Conservation (phyloP, 2,797 vertebrate species). For the Halcyon smyrnensis region DNA sequence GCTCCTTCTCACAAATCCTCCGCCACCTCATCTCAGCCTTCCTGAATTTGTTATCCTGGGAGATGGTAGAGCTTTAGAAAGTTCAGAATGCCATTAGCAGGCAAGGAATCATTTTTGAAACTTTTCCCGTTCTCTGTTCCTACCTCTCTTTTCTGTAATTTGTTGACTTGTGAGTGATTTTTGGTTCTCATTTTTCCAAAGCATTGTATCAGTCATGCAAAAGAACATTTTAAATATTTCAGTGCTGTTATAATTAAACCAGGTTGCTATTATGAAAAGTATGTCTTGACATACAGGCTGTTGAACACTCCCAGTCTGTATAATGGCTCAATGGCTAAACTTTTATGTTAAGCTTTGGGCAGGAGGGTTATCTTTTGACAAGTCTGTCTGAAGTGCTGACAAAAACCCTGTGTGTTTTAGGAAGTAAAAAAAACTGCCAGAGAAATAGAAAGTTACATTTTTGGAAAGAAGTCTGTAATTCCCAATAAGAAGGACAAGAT, state of each 20-base stretch:
- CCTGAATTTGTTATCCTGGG: not conserved
- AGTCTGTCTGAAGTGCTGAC: not conserved
- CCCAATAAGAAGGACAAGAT: not conserved
- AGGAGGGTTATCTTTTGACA: not conserved
- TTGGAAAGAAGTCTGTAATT: not conserved
- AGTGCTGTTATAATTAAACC: not conserved
- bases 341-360: not conserved
- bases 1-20: not conserved
- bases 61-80: not conserved
- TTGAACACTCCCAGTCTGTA: not conserved
- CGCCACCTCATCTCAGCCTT: not conserved
- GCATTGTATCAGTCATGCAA: not conserved
- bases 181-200: not conserved
- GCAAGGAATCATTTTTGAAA: not conserved
- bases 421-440: not conserved
- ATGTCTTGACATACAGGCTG: not conserved
- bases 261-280: not conserved
- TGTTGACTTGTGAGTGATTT: not conserved
- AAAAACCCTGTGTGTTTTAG: not conserved
- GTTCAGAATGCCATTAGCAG: not conserved
- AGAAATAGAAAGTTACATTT: not conserved
- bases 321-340: not conserved
- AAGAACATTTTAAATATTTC: not conserved
- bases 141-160: not conserved
- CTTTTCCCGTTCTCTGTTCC: not conserved